Evolutionary conservation across 2,113 vertebrate genomes (phyloP).

Genomic region (Ailurus styani): DNA sequence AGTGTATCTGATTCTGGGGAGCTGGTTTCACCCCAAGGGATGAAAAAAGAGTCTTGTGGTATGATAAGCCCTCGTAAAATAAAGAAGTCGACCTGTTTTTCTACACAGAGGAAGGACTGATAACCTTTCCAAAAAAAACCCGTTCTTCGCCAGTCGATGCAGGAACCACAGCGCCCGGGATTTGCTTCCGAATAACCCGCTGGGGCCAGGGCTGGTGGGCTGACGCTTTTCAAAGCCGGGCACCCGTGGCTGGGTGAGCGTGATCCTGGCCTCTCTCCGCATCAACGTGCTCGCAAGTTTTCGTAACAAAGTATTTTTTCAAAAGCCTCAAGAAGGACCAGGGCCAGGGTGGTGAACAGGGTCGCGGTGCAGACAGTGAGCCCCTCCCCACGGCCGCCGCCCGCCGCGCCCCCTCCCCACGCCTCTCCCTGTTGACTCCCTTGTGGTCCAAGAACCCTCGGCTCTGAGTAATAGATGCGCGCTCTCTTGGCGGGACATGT

Average conservation of each 20-base stretch:
- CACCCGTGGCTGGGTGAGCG: fast-evolving
- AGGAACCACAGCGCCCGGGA: neutral
- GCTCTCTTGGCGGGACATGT: constrained; percentile 57
- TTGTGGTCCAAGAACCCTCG: neutral
- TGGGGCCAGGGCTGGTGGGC: neutral
- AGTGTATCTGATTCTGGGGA: neutral
- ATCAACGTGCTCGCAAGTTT: too few species aligned
- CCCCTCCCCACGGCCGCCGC: fast-evolving
- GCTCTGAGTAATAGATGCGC: neutral
- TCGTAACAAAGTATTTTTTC: neutral
- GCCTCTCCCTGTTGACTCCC: constrained; percentile 36
- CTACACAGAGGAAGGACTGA: neutral
- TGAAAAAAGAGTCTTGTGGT: neutral
- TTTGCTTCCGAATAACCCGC: neutral
- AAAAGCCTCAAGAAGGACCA: neutral
- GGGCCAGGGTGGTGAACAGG: neutral
- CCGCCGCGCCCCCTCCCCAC: neutral
- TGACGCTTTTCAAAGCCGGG: fast-evolving
- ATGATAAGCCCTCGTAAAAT: neutral
- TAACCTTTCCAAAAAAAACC: neutral
- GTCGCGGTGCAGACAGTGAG: neutral
- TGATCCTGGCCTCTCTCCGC: neutral
- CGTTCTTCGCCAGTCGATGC: neutral
- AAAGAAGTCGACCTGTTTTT: fast-evolving
- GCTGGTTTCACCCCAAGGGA: neutral